Conservation (phyloP, 1,140 invertebrate species). For the Euura lappo region DNA sequence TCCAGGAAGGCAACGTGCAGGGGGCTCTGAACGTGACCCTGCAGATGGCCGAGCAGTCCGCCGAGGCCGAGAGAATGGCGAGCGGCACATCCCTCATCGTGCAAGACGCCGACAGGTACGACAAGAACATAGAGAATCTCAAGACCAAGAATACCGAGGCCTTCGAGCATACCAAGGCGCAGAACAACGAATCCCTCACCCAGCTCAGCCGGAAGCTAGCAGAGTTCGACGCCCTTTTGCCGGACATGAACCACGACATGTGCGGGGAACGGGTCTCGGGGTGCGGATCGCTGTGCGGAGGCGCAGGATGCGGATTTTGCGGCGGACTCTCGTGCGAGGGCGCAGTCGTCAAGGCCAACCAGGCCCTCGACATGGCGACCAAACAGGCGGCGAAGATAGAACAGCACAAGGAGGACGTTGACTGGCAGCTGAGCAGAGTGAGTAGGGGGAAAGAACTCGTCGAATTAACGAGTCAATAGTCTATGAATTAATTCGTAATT, state of each 20-base stretch:
- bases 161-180: constrained; percentile 74
- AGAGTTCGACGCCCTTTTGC: constrained; percentile 74
- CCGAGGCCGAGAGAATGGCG: constrained; percentile 72
- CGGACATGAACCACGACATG: constrained; percentile 86
- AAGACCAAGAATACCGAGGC: constrained; percentile 73
- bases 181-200: constrained; percentile 71
- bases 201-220: constrained; percentile 71
- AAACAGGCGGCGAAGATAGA: constrained; percentile 82
- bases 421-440: constrained; percentile 69
- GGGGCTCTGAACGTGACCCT: constrained; percentile 91
- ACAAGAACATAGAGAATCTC: constrained; percentile 81
- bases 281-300: constrained; percentile 91
- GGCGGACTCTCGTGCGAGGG: constrained; percentile 92
- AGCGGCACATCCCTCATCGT: constrained; percentile 64
- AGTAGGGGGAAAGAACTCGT: constrained; percentile 26
- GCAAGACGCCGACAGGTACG: constrained; percentile 79
- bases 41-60: constrained; percentile 75
- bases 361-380: constrained; percentile 84
- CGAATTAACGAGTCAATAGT: constrained; percentile 10
- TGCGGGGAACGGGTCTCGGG: constrained; percentile 86
- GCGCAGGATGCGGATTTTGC: constrained; percentile 91
- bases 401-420: constrained; percentile 80
- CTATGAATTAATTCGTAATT: too few relatives aligned
- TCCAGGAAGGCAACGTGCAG: constrained; percentile 95
- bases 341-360: constrained; percentile 84